Base-by-base conservation (phyloP, 2,797 vertebrate species). In the Syncerus caffer region DNA sequence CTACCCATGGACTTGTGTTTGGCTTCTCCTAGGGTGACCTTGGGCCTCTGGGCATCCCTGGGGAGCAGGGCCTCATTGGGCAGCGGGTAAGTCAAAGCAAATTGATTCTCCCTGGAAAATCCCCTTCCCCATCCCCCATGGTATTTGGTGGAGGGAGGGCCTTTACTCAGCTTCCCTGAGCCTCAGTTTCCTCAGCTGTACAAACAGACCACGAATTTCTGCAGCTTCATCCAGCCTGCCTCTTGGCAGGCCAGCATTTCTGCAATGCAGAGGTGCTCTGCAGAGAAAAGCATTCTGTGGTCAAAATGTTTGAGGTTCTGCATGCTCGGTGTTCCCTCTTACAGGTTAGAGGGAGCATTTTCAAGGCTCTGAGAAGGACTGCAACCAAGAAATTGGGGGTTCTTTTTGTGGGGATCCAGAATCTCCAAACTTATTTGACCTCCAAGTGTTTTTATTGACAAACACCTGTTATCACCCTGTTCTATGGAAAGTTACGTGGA, bases 11-110 rank as follows among this genome's bases (percentile, higher is more conserved):
- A 87, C 38, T 71, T 90, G 47, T 95, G 10, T 96, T 95, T 96
- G 89, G 31, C 45, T 96, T 95, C 79, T 98, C 80, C 64, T 98
- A 99, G 99, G 99, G 99, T 93, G 99, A 99, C 86, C 97, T 99
- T 94, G 99, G 99, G 97, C 98, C 98, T 93, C 45, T 98, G 71
- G 99, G 99, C 45, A 99, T 99, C 97, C 98, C 99, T 1, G 99
- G 99, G 97, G 99, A 99, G 93, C 99, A 99, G 98, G 99, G 99
- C 95, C 99, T 99, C 42, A 55, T 99, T 45, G 99, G 99, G 90
- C 99, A 99, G 92, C 99, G 99, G 98, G 99, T 99, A 97, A 96
- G 99, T 99, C 96, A 8, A 15, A 96, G 16, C 51, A 38, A 29
- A 79, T 62, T 55, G n/a, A 14, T 85, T 86, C 11, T 91, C n/a